phyloP scores from a whole-genome alignment of 2,113 vertebrate species.

The Lophura nycthemera region DNA sequence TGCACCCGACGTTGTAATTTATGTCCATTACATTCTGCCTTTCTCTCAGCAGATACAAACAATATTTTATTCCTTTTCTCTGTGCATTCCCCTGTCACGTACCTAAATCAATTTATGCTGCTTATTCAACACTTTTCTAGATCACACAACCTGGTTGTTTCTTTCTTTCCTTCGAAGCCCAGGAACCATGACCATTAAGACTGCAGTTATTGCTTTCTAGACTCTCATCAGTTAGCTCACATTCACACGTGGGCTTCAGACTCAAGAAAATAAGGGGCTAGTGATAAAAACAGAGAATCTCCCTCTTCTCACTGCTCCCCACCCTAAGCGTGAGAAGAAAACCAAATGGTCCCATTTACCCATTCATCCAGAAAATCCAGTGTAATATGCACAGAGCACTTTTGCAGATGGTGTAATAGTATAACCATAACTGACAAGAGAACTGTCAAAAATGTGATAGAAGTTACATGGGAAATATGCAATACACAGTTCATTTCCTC shows the following conservation, averaged over 20 bases:
- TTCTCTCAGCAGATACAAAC: neutral
- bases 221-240: neutral
- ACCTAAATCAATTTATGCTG: neutral
- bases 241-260: neutral
- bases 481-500: neutral
- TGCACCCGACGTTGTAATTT: neutral
- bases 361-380: neutral
- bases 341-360: neutral
- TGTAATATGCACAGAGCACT: neutral
- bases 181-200: neutral
- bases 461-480: neutral
- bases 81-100: neutral
- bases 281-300: neutral
- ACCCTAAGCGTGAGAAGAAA: neutral
- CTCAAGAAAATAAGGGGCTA: neutral
- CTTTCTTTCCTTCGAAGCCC: neutral
- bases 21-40: neutral
- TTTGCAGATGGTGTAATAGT: neutral
- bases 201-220: neutral
- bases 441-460: neutral
- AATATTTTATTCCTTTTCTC: neutral
- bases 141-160: neutral
- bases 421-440: neutral
- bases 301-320: neutral
- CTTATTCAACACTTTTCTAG: neutral